Conservation (phyloP, 2,113 vertebrate species). For the Dendrocopos noguchii region DNA sequence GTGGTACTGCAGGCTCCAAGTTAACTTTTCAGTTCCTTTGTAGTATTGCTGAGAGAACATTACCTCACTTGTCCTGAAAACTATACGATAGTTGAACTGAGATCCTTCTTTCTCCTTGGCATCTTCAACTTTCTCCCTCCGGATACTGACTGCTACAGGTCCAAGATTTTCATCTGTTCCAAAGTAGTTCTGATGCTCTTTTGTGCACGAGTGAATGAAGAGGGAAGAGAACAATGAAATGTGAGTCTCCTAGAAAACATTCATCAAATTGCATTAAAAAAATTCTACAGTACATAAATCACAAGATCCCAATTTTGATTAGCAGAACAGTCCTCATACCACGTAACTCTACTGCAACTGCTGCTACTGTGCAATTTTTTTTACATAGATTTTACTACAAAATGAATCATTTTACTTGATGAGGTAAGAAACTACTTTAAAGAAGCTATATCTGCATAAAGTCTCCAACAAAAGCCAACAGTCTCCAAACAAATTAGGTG, state of each 20-base stretch:
- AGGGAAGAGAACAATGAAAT: background rate
- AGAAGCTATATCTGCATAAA: background rate
- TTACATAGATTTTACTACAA: background rate
- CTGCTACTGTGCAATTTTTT: background rate
- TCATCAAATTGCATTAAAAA: background rate
- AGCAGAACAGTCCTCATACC: background rate
- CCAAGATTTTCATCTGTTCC: constrained; percentile 95
- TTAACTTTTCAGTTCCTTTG: background rate
- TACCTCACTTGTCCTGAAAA: constrained; percentile 98
- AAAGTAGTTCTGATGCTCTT: constrained; percentile 98
- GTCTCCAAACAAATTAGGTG: background rate
- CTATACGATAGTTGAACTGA: constrained; percentile 92
- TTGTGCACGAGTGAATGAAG: background rate
- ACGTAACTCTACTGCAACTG: background rate
- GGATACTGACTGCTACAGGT: constrained; percentile 93
- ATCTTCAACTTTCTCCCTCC: constrained; percentile 93
- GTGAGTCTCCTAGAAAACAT: background rate
- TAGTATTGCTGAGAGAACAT: background rate
- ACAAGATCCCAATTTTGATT: background rate
- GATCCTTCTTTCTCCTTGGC: constrained; percentile 93
- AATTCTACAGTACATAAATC: background rate
- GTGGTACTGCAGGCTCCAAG: background rate
- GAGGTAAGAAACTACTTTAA: background rate
- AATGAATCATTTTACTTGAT: background rate
- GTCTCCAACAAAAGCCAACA: background rate